Conservation (phyloP, 2,888 invertebrate genomes). For the Hanleya hanleyi region DNA sequence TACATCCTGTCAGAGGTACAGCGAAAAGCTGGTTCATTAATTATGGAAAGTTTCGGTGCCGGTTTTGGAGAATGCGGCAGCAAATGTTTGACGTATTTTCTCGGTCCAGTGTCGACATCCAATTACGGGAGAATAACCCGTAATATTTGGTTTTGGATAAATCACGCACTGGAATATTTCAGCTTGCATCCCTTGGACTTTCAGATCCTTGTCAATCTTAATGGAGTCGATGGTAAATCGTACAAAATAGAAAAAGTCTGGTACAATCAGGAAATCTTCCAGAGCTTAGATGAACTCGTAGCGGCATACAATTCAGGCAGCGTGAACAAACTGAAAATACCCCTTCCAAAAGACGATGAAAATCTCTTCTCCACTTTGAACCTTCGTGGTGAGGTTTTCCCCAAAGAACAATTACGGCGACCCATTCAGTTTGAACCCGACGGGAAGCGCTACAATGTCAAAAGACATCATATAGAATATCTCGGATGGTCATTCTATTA, state of each 20-base stretch:
- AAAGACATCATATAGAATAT: constrained; percentile 50
- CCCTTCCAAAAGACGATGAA: not conserved
- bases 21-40: constrained; percentile 19
- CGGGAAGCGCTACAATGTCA: constrained; percentile 53
- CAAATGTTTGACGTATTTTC: constrained; percentile 33
- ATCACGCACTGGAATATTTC: constrained; percentile 39
- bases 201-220: constrained; percentile 42
- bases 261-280: constrained; percentile 38
- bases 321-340: not conserved
- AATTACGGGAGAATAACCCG: constrained; percentile 21
- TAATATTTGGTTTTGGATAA: constrained; percentile 39
- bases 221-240: constrained; percentile 13
- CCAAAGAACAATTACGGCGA: constrained; percentile 31
- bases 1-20: constrained; percentile 27
- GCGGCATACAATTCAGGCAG: constrained; percentile 15
- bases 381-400: constrained; percentile 37
- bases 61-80: constrained; percentile 24
- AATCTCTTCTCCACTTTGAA: constrained; percentile 29
- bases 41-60: constrained; percentile 32
- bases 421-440: constrained; percentile 51
- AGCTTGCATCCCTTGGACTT: constrained; percentile 50
- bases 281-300: constrained; percentile 29
- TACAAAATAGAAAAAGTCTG: constrained; percentile 38
- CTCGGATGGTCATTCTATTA: constrained; percentile 61
- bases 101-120: constrained; percentile 22